Conservation (phyloP, 2,888 invertebrate species). For the Tenthredo notha region DNA sequence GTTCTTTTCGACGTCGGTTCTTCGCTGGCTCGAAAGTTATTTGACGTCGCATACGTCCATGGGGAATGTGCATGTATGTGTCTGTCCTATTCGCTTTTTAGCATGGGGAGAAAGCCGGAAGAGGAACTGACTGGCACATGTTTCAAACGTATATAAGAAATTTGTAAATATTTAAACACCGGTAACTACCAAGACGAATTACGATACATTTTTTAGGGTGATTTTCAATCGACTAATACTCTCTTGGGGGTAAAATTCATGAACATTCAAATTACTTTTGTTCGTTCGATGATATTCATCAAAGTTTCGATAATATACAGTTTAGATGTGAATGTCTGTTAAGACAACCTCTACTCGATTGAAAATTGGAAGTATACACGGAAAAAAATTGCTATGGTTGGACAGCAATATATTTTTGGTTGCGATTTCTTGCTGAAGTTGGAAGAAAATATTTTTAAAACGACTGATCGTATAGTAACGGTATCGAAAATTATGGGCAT, state of each 20-base stretch:
- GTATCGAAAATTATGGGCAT: no score
- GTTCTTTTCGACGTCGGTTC: constrained; percentile 64
- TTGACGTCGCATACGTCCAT: constrained; percentile 74
- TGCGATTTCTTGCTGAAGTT: no score
- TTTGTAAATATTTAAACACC: constrained; percentile 12
- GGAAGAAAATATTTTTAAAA: no score
- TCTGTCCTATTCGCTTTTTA: neutral
- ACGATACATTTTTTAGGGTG: neutral
- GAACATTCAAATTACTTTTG: constrained; percentile 29
- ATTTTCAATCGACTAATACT: neutral
- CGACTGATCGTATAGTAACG: no score
- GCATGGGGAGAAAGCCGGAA: neutral
- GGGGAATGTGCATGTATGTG: neutral
- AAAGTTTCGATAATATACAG: neutral
- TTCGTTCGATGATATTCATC: neutral
- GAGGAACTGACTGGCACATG: constrained; percentile 6
- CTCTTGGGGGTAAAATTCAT: neutral
- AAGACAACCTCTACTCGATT: neutral
- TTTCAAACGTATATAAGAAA: constrained; percentile 55
- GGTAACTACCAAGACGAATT: neutral
- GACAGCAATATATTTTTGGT: no score
- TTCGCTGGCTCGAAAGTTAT: constrained; percentile 71
- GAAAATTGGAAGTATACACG: neutral
- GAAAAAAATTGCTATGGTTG: no score
- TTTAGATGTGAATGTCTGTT: neutral